Evolutionary conservation across 2,113 vertebrate species (phyloP).

Genomic region (Ploceus nigricollis): DNA sequence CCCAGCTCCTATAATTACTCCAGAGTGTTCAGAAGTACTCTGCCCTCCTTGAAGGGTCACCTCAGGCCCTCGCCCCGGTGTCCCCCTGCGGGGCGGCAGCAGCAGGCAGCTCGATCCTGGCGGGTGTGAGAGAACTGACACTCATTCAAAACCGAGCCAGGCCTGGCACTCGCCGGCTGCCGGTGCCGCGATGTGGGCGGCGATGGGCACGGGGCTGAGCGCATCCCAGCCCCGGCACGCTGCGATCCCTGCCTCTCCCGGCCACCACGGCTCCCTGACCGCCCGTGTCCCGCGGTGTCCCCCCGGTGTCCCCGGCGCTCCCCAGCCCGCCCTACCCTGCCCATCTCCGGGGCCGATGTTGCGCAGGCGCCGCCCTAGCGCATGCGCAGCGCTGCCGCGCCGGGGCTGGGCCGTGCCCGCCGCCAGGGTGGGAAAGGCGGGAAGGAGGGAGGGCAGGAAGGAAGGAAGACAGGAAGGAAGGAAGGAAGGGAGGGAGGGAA

Average conservation of each 20-base stretch:
- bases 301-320: fast-evolving
- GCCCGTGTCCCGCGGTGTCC: not conserved
- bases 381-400: not conserved
- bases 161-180: not conserved
- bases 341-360: not conserved
- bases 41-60: not conserved
- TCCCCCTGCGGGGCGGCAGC: not conserved
- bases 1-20: no score
- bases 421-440: not conserved
- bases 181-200: not conserved
- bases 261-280: not conserved
- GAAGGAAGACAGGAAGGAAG: not conserved
- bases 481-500: not conserved
- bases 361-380: not conserved
- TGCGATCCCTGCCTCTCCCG: not conserved
- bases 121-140: not conserved
- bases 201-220: not conserved
- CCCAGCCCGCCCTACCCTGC: not conserved
- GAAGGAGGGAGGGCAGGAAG: no score
- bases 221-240: not conserved
- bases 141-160: not conserved
- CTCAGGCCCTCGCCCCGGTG: not conserved
- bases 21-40: not conserved
- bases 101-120: not conserved
- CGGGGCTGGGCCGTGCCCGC: not conserved